Evolutionary conservation across 1,140 invertebrate species (phyloP).

Genomic region (Probaryconus sp.): DNA sequence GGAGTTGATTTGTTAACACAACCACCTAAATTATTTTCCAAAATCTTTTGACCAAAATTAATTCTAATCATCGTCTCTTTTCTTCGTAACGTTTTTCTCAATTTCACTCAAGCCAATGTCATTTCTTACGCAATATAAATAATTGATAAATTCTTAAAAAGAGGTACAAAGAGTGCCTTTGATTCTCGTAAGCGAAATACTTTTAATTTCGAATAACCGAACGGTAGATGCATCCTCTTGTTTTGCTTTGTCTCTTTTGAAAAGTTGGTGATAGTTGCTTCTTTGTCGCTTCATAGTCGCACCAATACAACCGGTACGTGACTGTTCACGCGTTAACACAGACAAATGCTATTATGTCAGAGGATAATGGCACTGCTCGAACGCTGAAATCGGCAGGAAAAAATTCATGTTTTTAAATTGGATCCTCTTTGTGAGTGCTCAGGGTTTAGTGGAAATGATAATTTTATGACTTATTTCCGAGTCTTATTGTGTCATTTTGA

Average conservation of each 20-base stretch:
- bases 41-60: too few relatives aligned
- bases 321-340: slow-evolving; percentile 11
- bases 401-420: slow-evolving; percentile 32
- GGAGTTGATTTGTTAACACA: too few relatives aligned
- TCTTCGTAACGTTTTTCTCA: too few relatives aligned
- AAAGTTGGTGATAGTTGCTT: neutral
- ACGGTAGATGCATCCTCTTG: slow-evolving; percentile 15
- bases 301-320: slow-evolving; percentile 26
- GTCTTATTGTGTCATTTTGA: neutral
- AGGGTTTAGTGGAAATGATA: slow-evolving; percentile 32
- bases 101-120: too few relatives aligned
- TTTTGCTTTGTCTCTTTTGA: neutral
- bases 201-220: too few relatives aligned
- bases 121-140: too few relatives aligned
- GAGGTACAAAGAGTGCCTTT: too few relatives aligned
- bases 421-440: slow-evolving; percentile 21
- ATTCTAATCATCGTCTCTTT: too few relatives aligned
- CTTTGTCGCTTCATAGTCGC: neutral
- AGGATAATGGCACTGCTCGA: neutral
- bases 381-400: slow-evolving; percentile 17
- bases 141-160: too few relatives aligned
- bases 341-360: slow-evolving; percentile 20
- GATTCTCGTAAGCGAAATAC: too few relatives aligned
- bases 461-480: slow-evolving; percentile 41
- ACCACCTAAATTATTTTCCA: too few relatives aligned